Percentiles rank a stretch among this genome's conserved stretches.
phyloP scores from a whole-genome alignment of 2,113 vertebrate species.

The Scolopax mira region DNA sequence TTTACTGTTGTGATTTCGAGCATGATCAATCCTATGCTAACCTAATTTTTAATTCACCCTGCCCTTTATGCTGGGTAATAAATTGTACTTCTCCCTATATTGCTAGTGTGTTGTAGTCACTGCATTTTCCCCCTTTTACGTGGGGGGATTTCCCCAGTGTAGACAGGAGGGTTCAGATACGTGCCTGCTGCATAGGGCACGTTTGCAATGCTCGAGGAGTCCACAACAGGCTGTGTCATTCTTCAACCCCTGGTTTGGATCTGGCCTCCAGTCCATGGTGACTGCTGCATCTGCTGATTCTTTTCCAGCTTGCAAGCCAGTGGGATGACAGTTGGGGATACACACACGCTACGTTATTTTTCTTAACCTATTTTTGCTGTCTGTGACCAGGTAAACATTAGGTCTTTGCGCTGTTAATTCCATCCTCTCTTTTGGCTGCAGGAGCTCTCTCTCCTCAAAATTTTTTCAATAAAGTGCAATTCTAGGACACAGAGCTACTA shows the following conservation, averaged over 20 bases:
- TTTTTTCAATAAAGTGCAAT: background rate
- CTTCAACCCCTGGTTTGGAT: background rate
- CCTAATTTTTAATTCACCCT: background rate
- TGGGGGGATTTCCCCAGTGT: too few species aligned
- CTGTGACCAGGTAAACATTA: background rate
- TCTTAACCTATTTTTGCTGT: background rate
- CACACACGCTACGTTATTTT: background rate
- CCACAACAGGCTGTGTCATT: background rate
- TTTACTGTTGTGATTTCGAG: background rate
- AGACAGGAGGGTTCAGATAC: background rate
- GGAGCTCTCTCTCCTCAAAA: background rate
- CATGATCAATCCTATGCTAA: background rate
- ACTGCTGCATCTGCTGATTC: background rate
- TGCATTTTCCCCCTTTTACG: background rate
- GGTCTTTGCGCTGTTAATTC: background rate
- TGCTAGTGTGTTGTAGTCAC: background rate
- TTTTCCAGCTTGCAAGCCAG: background rate
- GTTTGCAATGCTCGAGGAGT: too few species aligned
- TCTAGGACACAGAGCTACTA: background rate
- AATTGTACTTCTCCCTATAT: background rate
- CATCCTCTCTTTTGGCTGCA: background rate
- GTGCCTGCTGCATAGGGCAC: fast-evolving
- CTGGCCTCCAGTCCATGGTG: background rate
- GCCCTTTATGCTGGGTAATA: background rate
- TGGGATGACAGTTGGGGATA: background rate